These are phyloP conservation scores for Uropetala carovei DNA, from an alignment of 2,888 invertebrate species.

Conservation along the genomic window DNA sequence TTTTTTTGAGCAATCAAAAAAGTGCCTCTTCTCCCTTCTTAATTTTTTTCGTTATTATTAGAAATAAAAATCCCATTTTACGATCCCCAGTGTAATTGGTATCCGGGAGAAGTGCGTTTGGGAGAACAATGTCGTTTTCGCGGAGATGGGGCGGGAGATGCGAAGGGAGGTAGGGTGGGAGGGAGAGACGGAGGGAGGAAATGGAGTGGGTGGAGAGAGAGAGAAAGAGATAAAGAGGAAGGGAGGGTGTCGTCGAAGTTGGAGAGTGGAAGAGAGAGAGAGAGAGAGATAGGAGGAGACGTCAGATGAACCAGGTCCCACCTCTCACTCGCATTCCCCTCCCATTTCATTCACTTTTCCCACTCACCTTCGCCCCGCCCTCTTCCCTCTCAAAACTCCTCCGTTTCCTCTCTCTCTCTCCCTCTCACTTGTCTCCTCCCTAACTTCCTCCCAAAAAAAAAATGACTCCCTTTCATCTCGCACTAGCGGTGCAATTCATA, in stretches of 20 bases:
- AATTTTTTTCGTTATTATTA: background rate
- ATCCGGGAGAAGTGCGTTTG: background rate
- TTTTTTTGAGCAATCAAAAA: background rate
- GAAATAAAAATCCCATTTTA: background rate
- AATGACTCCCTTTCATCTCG: background rate
- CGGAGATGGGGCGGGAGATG: too few species aligned
- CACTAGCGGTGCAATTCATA: slow-evolving; percentile 16
- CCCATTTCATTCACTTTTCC: too few species aligned
- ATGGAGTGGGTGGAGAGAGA: background rate
- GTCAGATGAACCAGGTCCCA: background rate
- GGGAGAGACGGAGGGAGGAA: background rate
- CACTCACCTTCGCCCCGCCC: too few species aligned
- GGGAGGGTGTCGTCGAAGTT: background rate
- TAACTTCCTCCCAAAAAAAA: background rate
- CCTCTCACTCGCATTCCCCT: background rate
- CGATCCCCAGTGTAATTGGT: background rate
- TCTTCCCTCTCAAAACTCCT: too few species aligned
- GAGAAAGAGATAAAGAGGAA: too few species aligned
- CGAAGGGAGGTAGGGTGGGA: background rate
- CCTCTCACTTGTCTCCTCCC: background rate
- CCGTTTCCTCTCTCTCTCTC: too few species aligned
- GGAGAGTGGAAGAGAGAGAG: background rate
- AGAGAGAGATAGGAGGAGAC: background rate
- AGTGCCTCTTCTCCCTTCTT: background rate
- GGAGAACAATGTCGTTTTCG: background rate